Evolutionary conservation across 2,888 invertebrate species (phyloP).

Genomic region (Stenodera caucasica): DNA sequence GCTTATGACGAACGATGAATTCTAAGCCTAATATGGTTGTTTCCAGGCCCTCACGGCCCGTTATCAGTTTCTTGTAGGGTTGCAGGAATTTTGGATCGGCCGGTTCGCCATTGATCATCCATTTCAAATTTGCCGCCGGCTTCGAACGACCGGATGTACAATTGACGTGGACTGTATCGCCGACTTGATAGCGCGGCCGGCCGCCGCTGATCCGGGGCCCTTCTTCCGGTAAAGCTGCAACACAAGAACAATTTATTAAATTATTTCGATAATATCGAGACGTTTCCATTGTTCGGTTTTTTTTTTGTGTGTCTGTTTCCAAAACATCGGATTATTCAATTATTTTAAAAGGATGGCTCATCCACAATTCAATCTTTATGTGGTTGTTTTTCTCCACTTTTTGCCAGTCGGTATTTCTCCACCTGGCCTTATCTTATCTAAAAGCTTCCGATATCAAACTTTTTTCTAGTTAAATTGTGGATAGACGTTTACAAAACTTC

Average conservation of each 20-base stretch:
- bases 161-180: slow-evolving; percentile 79
- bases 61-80: slow-evolving; percentile 59
- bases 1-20: slow-evolving; percentile 77
- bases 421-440: neutral
- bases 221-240: slow-evolving; percentile 75
- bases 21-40: slow-evolving; percentile 76
- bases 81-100: slow-evolving; percentile 56
- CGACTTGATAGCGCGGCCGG: slow-evolving; percentile 77
- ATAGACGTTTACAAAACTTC: slow-evolving; percentile 32
- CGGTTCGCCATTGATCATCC: slow-evolving; percentile 86
- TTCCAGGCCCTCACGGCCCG: slow-evolving; percentile 70
- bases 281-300: too few species aligned
- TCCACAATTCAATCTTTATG: slow-evolving; percentile 47
- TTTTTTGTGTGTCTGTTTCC: slow-evolving; percentile 11
- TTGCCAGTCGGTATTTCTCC: slow-evolving; percentile 27
- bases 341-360: slow-evolving; percentile 49
- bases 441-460: slow-evolving; percentile 28
- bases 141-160: slow-evolving; percentile 82
- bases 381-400: slow-evolving; percentile 43
- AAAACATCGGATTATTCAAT: slow-evolving; percentile 47
- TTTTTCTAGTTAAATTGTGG: slow-evolving; percentile 33
- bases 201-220: slow-evolving; percentile 83
- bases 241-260: too few species aligned
- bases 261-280: too few species aligned
- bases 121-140: slow-evolving; percentile 79